Evolutionary conservation across 2,888 invertebrate genomes (phyloP), one percentile per base, ranked within the genome.

Genomic region (Cremastinae sp.): DNA sequence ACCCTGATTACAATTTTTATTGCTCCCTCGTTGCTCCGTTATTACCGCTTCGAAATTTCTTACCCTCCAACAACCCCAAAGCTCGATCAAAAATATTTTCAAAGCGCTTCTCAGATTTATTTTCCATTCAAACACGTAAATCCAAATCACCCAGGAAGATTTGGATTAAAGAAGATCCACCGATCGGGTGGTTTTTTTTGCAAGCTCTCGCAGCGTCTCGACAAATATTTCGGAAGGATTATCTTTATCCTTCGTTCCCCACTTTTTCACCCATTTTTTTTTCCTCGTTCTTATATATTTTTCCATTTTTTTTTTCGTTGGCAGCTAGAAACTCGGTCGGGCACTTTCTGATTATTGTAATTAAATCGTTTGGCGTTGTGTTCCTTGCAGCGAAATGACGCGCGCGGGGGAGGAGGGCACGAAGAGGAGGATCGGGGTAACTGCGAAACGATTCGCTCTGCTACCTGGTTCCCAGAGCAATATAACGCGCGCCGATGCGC

Each of bases 281-380:
- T n/a, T 37, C 43, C 49, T 56, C 41, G 51, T 39, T 58, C 14
- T 61, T 61, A 20, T 20, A 41, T 47, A 35, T 51, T 43, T 65
- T 62, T 66, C 28, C 41, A 9, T 62, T 61, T 35, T 59, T 41
- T 65, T 39, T 55, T 65, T 16, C 12, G 16, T 84, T 85, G 83
- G 82, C 83, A 82, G 80, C 68, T 80, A 58, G 43, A 59, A 61
- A 61, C 61, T 18, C 82, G 71, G 82, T 82, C 81, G 81, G 85
- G 86, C 84, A 81, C 81, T 79, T 82, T 82, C 82, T 86, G 86
- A 89, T 89, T 88, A 89, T 89, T 89, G 87, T 88, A 88, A 89
- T 88, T 88, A 88, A 87, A 87, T 85, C 82, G 84, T 83, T 84
- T 83, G 84, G 69, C 71, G 28, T 28, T 5, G 28, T n/a, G 66